Evolutionary conservation across 2,113 vertebrate genomes (phyloP).

Genomic region (Enhydra lutris): DNA sequence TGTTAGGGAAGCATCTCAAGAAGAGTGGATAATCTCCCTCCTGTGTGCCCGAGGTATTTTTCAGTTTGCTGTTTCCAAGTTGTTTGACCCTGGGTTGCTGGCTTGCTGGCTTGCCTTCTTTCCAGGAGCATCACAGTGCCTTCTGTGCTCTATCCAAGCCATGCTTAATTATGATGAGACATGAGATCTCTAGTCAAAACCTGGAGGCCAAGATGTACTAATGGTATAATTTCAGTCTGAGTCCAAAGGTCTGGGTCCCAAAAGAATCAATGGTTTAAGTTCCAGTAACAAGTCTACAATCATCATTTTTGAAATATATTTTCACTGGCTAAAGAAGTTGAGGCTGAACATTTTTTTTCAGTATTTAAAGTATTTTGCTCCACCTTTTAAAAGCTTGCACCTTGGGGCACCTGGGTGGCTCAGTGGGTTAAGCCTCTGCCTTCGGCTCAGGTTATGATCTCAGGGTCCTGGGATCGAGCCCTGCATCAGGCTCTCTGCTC

Average conservation of each 20-base stretch:
- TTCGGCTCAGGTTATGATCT: too few species aligned
- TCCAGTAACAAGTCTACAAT: not conserved
- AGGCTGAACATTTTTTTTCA: not conserved
- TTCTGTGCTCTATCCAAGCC: not conserved
- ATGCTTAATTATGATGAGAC: not conserved
- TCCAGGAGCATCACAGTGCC: not conserved
- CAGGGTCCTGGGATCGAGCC: too few species aligned
- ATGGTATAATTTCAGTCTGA: not conserved
- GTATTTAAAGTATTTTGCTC: not conserved
- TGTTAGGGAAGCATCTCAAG: not conserved
- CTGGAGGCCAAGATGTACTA: not conserved
- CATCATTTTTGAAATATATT: not conserved
- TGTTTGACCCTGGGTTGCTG: not conserved
- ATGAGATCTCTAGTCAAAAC: not conserved
- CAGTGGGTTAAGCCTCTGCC: too few species aligned
- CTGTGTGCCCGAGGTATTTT: not conserved
- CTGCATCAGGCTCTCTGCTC: too few species aligned
- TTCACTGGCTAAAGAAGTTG: not conserved
- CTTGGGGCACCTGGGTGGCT: too few species aligned
- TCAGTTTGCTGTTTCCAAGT: not conserved
- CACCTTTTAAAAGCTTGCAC: not conserved
- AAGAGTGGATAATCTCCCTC: not conserved
- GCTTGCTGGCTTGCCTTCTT: not conserved
- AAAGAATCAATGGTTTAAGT: not conserved
- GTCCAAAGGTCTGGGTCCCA: not conserved